Conservation (phyloP, 1,140 invertebrate genomes). For the Heterodera carotae region DNA sequence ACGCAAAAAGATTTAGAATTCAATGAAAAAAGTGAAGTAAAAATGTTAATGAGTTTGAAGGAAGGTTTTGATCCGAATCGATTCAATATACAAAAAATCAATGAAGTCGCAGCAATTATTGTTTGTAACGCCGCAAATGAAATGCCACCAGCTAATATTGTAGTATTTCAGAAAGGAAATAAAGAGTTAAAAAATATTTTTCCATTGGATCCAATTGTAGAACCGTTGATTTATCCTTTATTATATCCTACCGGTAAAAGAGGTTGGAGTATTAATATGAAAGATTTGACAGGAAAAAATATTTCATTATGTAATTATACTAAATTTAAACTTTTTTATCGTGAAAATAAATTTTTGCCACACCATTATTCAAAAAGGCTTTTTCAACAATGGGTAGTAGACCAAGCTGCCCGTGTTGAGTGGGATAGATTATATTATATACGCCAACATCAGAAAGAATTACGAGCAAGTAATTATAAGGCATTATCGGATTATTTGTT, state of each 20-base stretch:
- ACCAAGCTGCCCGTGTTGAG: constrained; percentile 2
- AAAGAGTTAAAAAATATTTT: too few species aligned
- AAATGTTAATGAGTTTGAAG: not conserved
- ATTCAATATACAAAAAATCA: not conserved
- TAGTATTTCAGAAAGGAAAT: not conserved
- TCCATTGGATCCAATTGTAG: constrained; percentile 6
- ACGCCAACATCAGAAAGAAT: constrained; percentile 1
- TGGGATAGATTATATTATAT: constrained; percentile 19
- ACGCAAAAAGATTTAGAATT: not conserved
- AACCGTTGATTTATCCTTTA: constrained; percentile 9
- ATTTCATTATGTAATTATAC: constrained; percentile 23
- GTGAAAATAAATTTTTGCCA: constrained; percentile 20
- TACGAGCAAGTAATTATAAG: not conserved
- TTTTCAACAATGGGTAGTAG: too few species aligned
- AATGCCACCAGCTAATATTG: constrained; percentile 9
- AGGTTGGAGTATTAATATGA: constrained; percentile 15
- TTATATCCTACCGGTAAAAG: constrained; percentile 23
- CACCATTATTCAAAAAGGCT: constrained; percentile 16
- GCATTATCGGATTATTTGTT: not conserved
- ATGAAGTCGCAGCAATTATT: not conserved
- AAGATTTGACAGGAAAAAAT: constrained; percentile 22
- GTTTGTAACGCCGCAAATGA: not conserved
- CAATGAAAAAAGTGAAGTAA: not conserved
- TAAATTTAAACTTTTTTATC: too few species aligned
- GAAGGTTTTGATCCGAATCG: not conserved